phyloP scores from a whole-genome alignment of 2,888 invertebrate genomes.

The Chrysolina oricalcia region DNA sequence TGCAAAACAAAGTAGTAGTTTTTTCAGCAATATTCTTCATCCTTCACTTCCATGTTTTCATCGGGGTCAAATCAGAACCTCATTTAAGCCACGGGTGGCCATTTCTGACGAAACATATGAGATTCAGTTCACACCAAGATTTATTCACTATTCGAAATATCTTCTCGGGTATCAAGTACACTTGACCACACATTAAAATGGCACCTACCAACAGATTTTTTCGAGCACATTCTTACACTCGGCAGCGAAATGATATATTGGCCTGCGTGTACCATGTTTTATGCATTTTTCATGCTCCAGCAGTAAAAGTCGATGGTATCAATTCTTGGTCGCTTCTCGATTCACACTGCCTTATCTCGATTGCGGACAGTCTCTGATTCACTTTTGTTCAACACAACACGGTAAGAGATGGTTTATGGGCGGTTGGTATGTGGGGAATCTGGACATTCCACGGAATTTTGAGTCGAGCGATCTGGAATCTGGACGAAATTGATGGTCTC shows the following conservation, averaged over 20 bases:
- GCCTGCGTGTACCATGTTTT: constrained; percentile 37
- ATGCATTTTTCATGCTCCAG: constrained; percentile 45
- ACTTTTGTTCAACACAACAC: constrained; percentile 40
- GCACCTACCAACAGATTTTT: constrained; percentile 10
- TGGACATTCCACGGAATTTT: neutral
- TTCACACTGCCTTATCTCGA: constrained; percentile 44
- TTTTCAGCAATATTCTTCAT: too few species aligned
- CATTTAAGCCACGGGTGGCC: neutral
- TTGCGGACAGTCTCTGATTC: constrained; percentile 38
- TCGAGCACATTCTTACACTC: neutral
- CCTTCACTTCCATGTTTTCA: too few species aligned
- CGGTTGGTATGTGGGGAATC: neutral
- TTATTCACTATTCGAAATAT: constrained; percentile 7
- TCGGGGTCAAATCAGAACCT: neutral
- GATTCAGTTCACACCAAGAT: neutral
- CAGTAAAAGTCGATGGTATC: constrained; percentile 46
- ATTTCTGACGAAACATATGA: neutral
- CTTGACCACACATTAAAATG: constrained; percentile 13
- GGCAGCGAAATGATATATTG: constrained; percentile 37
- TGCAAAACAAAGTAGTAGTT: too few species aligned
- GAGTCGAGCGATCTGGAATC: neutral
- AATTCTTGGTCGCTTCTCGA: constrained; percentile 39
- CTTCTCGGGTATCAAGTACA: constrained; percentile 1
- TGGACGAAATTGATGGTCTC: neutral
- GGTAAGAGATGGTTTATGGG: constrained; percentile 33